Base-by-base conservation (phyloP, 2,888 invertebrate genomes). In the Terebella lapidaria region DNA sequence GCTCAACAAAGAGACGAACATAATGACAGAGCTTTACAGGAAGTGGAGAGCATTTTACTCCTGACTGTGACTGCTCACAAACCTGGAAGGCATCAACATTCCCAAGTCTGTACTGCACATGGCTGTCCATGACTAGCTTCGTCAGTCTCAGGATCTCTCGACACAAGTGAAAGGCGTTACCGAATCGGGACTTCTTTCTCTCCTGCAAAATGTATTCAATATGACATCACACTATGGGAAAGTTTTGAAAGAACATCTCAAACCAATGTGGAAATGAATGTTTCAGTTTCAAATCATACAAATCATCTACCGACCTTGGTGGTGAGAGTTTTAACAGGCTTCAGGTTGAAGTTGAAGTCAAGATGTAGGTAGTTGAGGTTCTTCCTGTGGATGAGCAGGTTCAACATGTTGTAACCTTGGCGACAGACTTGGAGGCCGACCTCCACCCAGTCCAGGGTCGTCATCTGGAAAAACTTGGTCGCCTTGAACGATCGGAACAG, bases 391-490 rank as follows among this genome's bases (percentile, higher is more conserved):
- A 99, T 99, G 67, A 99, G 85, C 64, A 99, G 84, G 81, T 99
- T 99, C 66, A 99, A 83, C 99, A 99, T 99, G 81, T 99, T 99
- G 83, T 99, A 99, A 2, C 99, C 99, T 81, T 99, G 99, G 0
- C 97, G 86, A 79, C 99, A 97, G 1, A 96, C 69, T 84, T 99
- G 99, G 51, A 99, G 83, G 2, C 99, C 99, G 15, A 95, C 96
- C 82, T 99, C 99, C 1, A 99, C 99, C 99, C 99, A 99, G 83
- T 99, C 99, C 70, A 99, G 83, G 0, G 95, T 95, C 0, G 99
- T 99, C 0, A 94, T 94, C 87, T 99, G 97, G 86, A 99, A 99
- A 84, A 99, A 99, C 82, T 99, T 99, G 0, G 99, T 99, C 0
- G 96, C 92, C 82, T 99, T 99, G 83, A 99, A 99, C 0, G 99